Conservation (phyloP, 2,888 invertebrate species). For the Sicus ferrugineus region DNA sequence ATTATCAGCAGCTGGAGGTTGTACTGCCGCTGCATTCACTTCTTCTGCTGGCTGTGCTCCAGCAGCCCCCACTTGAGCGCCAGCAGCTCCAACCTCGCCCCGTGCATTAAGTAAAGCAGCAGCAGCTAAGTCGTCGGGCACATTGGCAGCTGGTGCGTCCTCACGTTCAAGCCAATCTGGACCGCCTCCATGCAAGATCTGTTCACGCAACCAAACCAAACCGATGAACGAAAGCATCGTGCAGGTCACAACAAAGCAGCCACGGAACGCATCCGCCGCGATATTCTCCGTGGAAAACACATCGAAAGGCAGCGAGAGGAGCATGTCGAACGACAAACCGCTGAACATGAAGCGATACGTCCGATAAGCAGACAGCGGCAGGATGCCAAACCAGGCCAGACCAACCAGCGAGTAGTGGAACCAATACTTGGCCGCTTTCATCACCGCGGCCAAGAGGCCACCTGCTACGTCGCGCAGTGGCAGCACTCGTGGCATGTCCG, state of each 20-base stretch:
- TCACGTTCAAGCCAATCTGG: conserved; percentile 93
- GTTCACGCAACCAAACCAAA: conserved; percentile 96
- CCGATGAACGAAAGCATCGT: conserved; percentile 96
- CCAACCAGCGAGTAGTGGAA: conserved; percentile 96
- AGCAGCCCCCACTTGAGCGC: conserved; percentile 33
- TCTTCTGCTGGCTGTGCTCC: conserved; percentile 35
- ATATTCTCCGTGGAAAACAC: conserved; percentile 93
- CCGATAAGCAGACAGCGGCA: conserved; percentile 94
- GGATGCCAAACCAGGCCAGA: conserved; percentile 95
- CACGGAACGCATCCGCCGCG: conserved; percentile 92
- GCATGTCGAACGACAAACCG: conserved; percentile 81
- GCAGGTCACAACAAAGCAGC: conserved; percentile 95
- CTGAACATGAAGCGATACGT: conserved; percentile 94
- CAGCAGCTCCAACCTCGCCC: conserved; percentile 55
- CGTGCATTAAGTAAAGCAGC: conserved; percentile 49
- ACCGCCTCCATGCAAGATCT: conserved; percentile 96
- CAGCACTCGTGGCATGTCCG: conserved; percentile 98
- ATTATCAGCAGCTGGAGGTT: conserved; percentile 53
- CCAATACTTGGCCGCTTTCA: conserved; percentile 95
- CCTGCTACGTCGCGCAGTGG: conserved; percentile 92
- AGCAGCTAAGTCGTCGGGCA: conserved; percentile 55
- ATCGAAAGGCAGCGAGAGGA: conserved; percentile 87
- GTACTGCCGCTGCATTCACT: conserved; percentile 32
- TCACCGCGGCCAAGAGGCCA: conserved; percentile 87
- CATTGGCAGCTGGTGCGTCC: conserved; percentile 60